phyloP scores from a whole-genome alignment of 2,113 vertebrate genomes.

The Ptyas mucosa region DNA sequence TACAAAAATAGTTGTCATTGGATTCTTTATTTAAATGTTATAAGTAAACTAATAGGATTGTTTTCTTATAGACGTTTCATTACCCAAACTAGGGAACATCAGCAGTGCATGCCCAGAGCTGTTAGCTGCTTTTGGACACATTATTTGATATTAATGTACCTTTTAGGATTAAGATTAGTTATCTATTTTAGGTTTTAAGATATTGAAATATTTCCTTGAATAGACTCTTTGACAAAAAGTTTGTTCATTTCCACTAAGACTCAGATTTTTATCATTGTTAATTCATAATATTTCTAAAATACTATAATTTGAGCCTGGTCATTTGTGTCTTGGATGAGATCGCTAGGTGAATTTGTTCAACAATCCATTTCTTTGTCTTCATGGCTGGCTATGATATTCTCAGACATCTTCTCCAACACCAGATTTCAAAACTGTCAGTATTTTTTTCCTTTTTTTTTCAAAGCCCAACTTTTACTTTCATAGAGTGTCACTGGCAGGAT shows the following conservation, averaged over 20 bases:
- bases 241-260: background rate
- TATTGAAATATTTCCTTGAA: background rate
- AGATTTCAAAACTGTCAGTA: background rate
- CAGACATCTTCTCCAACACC: background rate
- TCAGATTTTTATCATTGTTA: background rate
- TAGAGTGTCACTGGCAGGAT: background rate
- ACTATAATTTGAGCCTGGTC: background rate
- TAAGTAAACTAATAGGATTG: background rate
- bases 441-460: background rate
- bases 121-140: background rate
- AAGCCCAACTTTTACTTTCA: background rate
- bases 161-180: background rate
- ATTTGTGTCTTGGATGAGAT: background rate
- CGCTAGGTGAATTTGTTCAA: background rate
- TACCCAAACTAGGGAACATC: background rate
- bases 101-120: background rate
- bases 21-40: background rate
- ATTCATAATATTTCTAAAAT: background rate
- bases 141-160: background rate
- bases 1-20: background rate
- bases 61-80: background rate
- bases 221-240: background rate
- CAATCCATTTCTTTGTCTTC: background rate
- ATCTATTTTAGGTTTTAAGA: background rate
- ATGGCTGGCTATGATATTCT: background rate